Percentiles rank a stretch among this genome's conserved stretches.
phyloP scores from a whole-genome alignment of 2,888 invertebrate species.

The Scaptomyza reducta region DNA sequence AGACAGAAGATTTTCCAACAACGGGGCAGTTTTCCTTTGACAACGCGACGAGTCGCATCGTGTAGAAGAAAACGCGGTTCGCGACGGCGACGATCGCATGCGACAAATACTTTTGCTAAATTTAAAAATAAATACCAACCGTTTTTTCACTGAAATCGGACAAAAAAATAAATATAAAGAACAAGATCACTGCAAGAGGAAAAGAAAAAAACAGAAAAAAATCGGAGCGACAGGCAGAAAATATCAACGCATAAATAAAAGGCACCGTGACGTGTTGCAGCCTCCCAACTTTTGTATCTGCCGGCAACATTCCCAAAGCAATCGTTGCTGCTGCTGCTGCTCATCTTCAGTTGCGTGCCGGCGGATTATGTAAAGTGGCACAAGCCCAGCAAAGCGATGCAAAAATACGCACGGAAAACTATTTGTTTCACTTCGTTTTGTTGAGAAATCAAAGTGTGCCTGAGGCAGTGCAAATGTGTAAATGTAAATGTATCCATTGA shows the following conservation, averaged over 20 bases:
- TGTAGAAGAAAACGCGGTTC: slow-evolving; percentile 15
- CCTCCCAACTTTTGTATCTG: slow-evolving; percentile 10
- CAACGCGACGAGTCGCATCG: slow-evolving; percentile 81
- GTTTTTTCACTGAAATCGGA: slow-evolving; percentile 37
- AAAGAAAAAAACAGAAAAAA: slow-evolving; percentile 8
- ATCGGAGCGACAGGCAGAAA: slow-evolving; percentile 39
- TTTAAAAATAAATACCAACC: slow-evolving; percentile 72
- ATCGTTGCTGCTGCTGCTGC: slow-evolving; percentile 4
- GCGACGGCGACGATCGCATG: slow-evolving; percentile 35
- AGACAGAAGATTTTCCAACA: slow-evolving; percentile 56
- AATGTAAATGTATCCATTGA: slow-evolving; percentile 20
- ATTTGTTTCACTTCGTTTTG: slow-evolving; percentile 21
- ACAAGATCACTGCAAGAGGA: slow-evolving; percentile 27
- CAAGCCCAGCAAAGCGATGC: slow-evolving; percentile 34
- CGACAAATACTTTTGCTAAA: slow-evolving; percentile 73
- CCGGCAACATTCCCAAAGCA: slow-evolving; percentile 65
- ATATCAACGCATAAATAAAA: slow-evolving; percentile 73
- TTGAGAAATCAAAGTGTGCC: slow-evolving; percentile 28
- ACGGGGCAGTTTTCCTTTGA: slow-evolving; percentile 80
- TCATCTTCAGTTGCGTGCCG: slow-evolving; percentile 44
- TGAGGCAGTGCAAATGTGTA: slow-evolving; percentile 14
- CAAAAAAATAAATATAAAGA: slow-evolving; percentile 29
- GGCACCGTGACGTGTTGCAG: slow-evolving; percentile 62
- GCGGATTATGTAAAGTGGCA: slow-evolving; percentile 75
- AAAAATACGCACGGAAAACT: slow-evolving; percentile 43